Percentiles rank a stretch among this genome's conserved stretches.
These are phyloP conservation scores for Ochropleura leucogaster DNA, from an alignment of 2,888 invertebrate species.

Conservation along the genomic window DNA sequence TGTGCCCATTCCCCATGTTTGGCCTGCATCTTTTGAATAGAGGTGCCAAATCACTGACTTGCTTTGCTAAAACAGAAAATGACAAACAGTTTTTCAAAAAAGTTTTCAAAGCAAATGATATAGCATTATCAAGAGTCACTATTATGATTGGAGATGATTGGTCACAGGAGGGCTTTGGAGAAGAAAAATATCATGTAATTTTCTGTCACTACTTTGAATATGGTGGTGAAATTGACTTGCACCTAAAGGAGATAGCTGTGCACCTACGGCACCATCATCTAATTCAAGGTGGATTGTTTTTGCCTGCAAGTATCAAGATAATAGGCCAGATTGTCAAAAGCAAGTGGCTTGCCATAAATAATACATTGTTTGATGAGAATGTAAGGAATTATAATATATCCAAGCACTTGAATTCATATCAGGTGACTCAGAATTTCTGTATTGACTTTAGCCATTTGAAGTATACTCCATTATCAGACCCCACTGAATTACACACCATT, in stretches of 20 bases:
- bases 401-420: conserved; percentile 90
- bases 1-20: conserved; percentile 91
- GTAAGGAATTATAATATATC: conserved; percentile 89
- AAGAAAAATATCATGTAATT: conserved; percentile 88
- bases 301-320: conserved; percentile 89
- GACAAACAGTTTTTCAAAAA: conserved; percentile 84
- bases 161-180: conserved; percentile 72
- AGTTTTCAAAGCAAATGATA: conserved; percentile 83
- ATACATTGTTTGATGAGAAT: conserved; percentile 90
- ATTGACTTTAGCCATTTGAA: conserved; percentile 84
- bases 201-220: conserved; percentile 89
- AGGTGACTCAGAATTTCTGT: conserved; percentile 90
- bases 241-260: conserved; percentile 73
- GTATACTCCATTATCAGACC: conserved; percentile 82
- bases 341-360: conserved; percentile 90
- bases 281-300: conserved; percentile 82
- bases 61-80: conserved; percentile 78
- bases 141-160: conserved; percentile 80
- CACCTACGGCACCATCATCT: conserved; percentile 79
- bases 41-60: conserved; percentile 85
- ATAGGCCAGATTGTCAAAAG: conserved; percentile 91
- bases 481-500: conserved; percentile 73
- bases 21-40: conserved; percentile 90
- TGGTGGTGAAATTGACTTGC: conserved; percentile 90
- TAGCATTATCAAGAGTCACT: conserved; percentile 79